These are phyloP conservation scores for Phania funesta DNA, from an alignment of 2,888 invertebrate species.

Conservation along the genomic window DNA sequence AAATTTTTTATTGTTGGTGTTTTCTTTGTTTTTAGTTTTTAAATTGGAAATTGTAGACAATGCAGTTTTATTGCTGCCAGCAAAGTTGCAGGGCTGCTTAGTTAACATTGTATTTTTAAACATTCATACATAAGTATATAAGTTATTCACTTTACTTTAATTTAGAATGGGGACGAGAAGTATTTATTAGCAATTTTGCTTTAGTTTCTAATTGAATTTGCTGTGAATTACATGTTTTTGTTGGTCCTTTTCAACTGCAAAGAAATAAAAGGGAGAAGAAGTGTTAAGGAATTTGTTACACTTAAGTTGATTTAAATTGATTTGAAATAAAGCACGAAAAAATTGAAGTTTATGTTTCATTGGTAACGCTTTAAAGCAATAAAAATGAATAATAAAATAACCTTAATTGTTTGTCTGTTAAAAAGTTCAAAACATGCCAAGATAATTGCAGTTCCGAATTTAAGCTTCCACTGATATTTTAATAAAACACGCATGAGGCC, in stretches of 20 bases:
- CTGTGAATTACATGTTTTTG: slow-evolving; percentile 8
- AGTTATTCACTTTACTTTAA: slow-evolving; percentile 31
- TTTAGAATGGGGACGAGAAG: not conserved
- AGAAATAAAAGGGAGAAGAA: not conserved
- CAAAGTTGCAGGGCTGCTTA: slow-evolving; percentile 57
- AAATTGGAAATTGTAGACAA: slow-evolving; percentile 52
- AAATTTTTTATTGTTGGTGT: slow-evolving; percentile 5
- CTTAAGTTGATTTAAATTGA: not conserved
- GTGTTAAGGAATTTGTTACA: not conserved
- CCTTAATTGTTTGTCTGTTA: no score
- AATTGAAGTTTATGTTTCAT: no score
- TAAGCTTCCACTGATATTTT: no score
- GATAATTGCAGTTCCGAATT: no score
- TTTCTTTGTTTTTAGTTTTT: slow-evolving; percentile 31
- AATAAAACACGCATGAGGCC: no score
- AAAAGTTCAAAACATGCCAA: no score
- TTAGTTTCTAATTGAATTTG: not conserved
- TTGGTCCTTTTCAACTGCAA: slow-evolving; percentile 13
- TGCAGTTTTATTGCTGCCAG: slow-evolving; percentile 68
- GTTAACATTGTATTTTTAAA: slow-evolving; percentile 57
- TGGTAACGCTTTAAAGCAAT: no score
- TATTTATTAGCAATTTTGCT: not conserved
- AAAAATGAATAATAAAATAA: no score
- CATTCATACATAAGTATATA: not conserved
- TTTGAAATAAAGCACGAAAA: not conserved